Percentiles rank a stretch among this genome's conserved stretches.
phyloP scores from a whole-genome alignment of 2,888 invertebrate genomes.

The Ectropis crepuscularia region DNA sequence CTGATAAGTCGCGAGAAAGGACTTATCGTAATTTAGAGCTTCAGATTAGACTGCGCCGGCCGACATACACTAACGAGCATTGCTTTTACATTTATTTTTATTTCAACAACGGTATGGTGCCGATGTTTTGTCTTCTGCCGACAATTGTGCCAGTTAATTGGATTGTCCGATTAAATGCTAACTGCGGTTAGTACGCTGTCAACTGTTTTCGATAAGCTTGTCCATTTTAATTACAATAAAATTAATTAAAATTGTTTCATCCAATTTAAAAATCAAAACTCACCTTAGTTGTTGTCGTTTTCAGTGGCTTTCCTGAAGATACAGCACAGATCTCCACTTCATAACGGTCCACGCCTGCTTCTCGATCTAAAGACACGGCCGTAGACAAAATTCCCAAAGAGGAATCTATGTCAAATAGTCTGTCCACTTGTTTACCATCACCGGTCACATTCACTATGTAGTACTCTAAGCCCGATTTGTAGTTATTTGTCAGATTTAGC shows the following conservation, averaged over 20 bases:
- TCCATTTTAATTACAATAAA: constrained; percentile 38
- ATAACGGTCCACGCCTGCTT: constrained; percentile 92
- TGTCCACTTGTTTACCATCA: constrained; percentile 91
- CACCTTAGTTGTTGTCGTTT: constrained; percentile 94
- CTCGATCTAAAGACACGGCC: constrained; percentile 92
- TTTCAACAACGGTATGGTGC: constrained; percentile 74
- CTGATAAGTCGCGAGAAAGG: constrained; percentile 73
- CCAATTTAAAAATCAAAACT: constrained; percentile 54
- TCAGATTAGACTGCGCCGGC: constrained; percentile 77
- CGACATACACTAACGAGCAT: constrained; percentile 82
- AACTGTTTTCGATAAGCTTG: constrained; percentile 50
- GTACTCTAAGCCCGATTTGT: constrained; percentile 90
- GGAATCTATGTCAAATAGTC: constrained; percentile 95
- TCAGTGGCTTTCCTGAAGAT: constrained; percentile 88
- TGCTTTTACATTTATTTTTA: constrained; percentile 74
- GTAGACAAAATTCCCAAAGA: constrained; percentile 95
- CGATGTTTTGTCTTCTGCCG: constrained; percentile 77
- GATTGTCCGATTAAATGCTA: constrained; percentile 64
- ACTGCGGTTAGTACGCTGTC: constrained; percentile 52
- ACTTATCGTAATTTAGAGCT: constrained; percentile 83
- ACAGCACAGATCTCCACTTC: constrained; percentile 94
- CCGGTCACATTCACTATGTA: constrained; percentile 95
- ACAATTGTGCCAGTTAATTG: constrained; percentile 78
- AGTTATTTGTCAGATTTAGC: constrained; percentile 90
- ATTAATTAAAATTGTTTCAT: constrained; percentile 19